Base-by-base conservation (phyloP, 2,113 vertebrate species). In the Platanista minor region DNA sequence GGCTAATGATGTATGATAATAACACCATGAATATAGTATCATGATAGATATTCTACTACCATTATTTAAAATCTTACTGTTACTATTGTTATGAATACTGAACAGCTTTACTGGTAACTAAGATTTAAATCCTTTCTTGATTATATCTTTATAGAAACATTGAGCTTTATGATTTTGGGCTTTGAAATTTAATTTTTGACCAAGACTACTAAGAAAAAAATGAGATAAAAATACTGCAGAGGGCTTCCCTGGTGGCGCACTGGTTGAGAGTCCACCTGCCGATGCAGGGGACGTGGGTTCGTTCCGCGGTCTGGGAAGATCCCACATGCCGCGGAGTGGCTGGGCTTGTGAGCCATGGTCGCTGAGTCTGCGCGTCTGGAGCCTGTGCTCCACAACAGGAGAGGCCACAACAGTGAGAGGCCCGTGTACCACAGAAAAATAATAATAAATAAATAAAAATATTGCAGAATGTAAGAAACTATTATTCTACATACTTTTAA, bases 1-100 rank as follows among this genome's bases (percentile, higher is more conserved):
- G 66, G 94, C 66, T 96, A 98, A 72, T 84, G 84, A 77, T 11
- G 54, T 92, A 94, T 92, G 90, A 82, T 29, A 85, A 90, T 2
- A 96, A 64, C 21, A 74, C 81, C 5, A 0, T 97, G 96, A 98
- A 98, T 91, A 77, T 39, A 96, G 93, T 84, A 87, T 80, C 86
- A 95, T 95, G 96, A 97, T 94, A 97, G 88, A 94, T 94, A 97
- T 12, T 43, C 64, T 96, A 95, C 72, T 96, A 96, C 92, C 98
- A 98, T 92, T 98, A 97, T 98, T 98, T 97, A 88, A 97, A 98
- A 97, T 90, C 87, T 72, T 98, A 92, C 93, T 78, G 97, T 98
- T 98, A 98, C 98, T 96, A 98, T 97, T 93, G 97, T 43, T 98
- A 98, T 95, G 20, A 78, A 71, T 49, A 75, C 83, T 82, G 93